Evolutionary conservation across 2,113 vertebrate genomes (phyloP).

Genomic region (Nansenia antarctica): DNA sequence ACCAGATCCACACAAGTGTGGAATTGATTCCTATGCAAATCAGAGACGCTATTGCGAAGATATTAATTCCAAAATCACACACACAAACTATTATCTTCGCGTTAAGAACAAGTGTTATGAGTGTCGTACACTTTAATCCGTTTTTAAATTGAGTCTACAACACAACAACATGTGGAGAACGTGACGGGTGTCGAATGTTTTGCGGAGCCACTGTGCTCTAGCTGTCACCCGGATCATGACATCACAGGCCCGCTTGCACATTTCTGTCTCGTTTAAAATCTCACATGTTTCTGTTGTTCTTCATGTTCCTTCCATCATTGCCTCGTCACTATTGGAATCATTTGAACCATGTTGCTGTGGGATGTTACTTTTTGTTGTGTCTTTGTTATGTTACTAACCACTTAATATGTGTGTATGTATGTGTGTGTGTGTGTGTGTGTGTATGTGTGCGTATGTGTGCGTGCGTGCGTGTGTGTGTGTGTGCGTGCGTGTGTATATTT

Average conservation of each 20-base stretch:
- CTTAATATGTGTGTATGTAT: constrained; percentile 24
- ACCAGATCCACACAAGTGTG: no score
- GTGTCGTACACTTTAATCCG: no score
- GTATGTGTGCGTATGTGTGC: constrained; percentile 7
- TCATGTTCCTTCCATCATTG: constrained; percentile 22
- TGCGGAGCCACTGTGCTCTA: no score
- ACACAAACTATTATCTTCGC: no score
- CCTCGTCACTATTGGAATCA: constrained; percentile 40
- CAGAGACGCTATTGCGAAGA: no score
- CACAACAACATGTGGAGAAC: no score
- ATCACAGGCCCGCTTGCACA: not conserved
- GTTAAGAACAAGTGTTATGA: no score
- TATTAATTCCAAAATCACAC: no score
- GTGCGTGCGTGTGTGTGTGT: constrained; percentile 6
- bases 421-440: not conserved
- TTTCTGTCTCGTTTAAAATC: not conserved
- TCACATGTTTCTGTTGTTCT: not conserved
- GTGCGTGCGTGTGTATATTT: constrained; percentile 3
- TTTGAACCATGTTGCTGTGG: constrained; percentile 32
- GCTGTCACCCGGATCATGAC: not conserved
- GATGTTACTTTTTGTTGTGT: constrained; percentile 5
- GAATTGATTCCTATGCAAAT: no score
- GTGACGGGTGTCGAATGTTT: no score
- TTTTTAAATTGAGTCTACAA: no score
- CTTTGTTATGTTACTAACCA: constrained; percentile 32